Evolutionary conservation across 2,888 invertebrate genomes (phyloP), one percentile per base, ranked within the genome.

Genomic region (Alloplasta piceator): DNA sequence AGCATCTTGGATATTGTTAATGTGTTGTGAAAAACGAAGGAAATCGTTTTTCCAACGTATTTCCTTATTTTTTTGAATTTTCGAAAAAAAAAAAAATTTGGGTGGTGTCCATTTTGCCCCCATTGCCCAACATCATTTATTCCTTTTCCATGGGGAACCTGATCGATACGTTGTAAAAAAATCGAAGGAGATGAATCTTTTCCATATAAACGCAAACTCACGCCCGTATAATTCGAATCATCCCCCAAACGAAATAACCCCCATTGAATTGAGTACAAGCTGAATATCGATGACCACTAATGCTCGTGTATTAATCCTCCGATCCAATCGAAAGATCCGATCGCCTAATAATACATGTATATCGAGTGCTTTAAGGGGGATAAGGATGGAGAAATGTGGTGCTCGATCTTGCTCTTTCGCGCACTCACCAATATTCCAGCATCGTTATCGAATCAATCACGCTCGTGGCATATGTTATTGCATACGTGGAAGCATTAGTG

Each of bases 211-310:
- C 39, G 16, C 26, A 7, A 50, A 50, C 52, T 58, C 58, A 50
- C 26, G 12, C 74, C 74, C 74, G 74, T 66, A 74, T 74, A 66
- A 66, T 74, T 66, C 66, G 66, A 52, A 72, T 72, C 74, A 58
- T 66, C 48, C 64, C 46, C 41, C 43, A 1, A 43, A 9, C 43
- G 6, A 43, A 9, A 73, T 73, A 63, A 10, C 55, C 7, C 12
- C 55, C n/a, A 6, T 55, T 56, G 26, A 26, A 26, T 26, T 56
- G 43, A 56, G 36, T 43, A 43, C 43, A 43, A 64, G 55, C 64
- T 43, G 48, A 48, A 58, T 58, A 74, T 74, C 67, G 58, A 74
- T 67, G 74, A 66, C 39, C 74, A 50, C 74, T 74, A 74, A 74
- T 74, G 74, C 66, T 74, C 66, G 58, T 56, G 66, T 66, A 74